Evolutionary conservation across 1,140 invertebrate genomes (phyloP), one percentile per base, ranked within the genome.

Genomic region (Tetramorium parvispinum): DNA sequence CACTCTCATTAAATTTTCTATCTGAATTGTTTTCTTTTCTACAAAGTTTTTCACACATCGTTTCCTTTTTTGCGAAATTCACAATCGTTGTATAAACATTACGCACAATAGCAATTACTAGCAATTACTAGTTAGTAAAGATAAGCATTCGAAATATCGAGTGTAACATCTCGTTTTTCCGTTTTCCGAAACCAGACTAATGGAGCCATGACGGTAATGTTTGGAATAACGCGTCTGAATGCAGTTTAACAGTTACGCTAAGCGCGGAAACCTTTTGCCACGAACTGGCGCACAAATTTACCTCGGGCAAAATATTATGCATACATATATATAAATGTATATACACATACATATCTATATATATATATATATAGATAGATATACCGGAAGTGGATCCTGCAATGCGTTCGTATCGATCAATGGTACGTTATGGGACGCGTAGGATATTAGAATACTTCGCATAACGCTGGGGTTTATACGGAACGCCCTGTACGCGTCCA

Each of bases 401-500:
- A 75, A 82, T 61, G 79, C 68, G 68, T 83, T 57, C 68, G 89
- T 94, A 93, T 94, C 88, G 90, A 89, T 90, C 71, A 87, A 88
- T 87, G 90, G 92, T 93, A 92, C 90, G 93, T 94, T 94, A 94
- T 89, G 92, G 88, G 87, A 82, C 87, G 87, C 88, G 87, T 83
- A 90, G 79, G 89, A 93, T 94, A 93, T 94, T 94, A 94, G 94
- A 94, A 94, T 94, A 87, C 86, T 90, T 81, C 71, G 91, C 92
- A 94, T 94, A 92, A 92, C 92, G 82, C 32, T 81, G 88, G 71
- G 81, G 91, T 91, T 93, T 92, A 92, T 90, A 88, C 87, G 71
- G 87, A 65, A 70, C 76, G 55, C 40, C 71, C 63, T 57, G 79
- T 86, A 71, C 76, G 88, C 65, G 86, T 85, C 82, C 86, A 89